These are phyloP conservation scores for Atlantisia rogersi DNA, from an alignment of 2,113 vertebrate genomes.

Conservation along the genomic window DNA sequence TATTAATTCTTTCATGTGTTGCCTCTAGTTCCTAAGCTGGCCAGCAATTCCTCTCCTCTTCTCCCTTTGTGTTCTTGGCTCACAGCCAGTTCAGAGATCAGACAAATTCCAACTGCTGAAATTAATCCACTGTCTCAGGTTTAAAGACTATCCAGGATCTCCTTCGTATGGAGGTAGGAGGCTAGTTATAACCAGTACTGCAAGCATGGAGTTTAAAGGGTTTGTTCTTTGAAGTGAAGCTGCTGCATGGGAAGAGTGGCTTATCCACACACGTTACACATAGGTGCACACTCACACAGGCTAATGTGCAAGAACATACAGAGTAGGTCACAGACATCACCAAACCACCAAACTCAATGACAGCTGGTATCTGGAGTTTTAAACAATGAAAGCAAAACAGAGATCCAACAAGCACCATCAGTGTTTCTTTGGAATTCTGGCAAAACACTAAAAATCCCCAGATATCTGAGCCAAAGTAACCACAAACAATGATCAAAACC, in stretches of 20 bases:
- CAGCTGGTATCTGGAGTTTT: not conserved
- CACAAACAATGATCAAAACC: not conserved
- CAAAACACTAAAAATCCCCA: not conserved
- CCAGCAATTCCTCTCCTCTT: not conserved
- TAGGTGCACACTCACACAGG: not conserved
- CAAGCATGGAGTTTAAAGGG: not conserved
- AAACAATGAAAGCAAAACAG: not conserved
- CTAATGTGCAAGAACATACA: not conserved
- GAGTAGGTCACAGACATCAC: not conserved
- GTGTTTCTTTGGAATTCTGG: not conserved
- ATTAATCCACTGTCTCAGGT: slow-evolving; percentile 3
- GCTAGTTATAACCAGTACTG: not conserved
- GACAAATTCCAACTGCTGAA: slow-evolving; percentile 39
- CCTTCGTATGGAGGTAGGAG: not conserved
- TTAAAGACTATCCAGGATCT: not conserved
- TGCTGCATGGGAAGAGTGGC: not conserved
- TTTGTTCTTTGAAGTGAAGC: not conserved
- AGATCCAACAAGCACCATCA: not conserved
- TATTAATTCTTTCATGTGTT: not conserved
- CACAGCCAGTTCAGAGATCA: not conserved
- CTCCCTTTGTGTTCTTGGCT: not conserved
- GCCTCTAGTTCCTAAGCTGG: slow-evolving; percentile 11
- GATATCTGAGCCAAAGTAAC: not conserved
- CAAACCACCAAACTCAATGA: not conserved
- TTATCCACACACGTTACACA: not conserved